phyloP scores from a whole-genome alignment of 2,113 vertebrate genomes.

The Cathartes aura region DNA sequence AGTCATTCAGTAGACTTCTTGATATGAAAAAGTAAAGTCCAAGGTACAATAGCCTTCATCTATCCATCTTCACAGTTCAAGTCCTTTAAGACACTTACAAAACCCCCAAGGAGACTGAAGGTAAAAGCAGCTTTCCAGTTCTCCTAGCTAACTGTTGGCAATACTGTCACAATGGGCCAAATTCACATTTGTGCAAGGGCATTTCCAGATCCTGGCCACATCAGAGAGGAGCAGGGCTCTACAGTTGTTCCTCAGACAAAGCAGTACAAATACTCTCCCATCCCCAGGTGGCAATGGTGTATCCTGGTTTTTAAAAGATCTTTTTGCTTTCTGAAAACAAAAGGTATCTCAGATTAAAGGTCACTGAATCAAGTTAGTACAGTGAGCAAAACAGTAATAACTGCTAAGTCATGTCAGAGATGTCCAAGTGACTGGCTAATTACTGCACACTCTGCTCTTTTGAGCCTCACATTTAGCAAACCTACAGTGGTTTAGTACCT shows the following conservation, averaged over 20 bases:
- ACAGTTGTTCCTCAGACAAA: not conserved
- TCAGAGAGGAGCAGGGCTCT: not conserved
- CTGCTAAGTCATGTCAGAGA: conserved; percentile 30
- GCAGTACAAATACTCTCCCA: not conserved
- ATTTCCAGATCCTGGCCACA: not conserved
- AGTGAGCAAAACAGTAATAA: conserved; percentile 60
- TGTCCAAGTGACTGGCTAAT: conserved; percentile 53
- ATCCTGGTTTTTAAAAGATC: not conserved
- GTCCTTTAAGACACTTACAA: not conserved
- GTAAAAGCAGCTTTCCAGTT: not conserved
- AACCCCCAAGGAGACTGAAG: accelerated
- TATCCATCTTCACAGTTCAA: not conserved
- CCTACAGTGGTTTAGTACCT: conserved; percentile 12
- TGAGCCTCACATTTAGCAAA: conserved; percentile 17
- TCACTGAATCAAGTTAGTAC: conserved; percentile 50
- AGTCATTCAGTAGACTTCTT: not conserved
- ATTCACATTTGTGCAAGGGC: not conserved
- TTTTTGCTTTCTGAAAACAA: not conserved
- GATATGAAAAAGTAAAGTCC: not conserved
- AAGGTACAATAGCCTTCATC: not conserved
- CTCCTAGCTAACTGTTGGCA: not conserved
- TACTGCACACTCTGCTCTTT: conserved; percentile 13
- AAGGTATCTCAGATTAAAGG: conserved; percentile 43
- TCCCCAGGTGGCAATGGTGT: not conserved
- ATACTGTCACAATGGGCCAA: accelerated